Conservation (phyloP, 2,888 invertebrate species). For the Volucella inanis region DNA sequence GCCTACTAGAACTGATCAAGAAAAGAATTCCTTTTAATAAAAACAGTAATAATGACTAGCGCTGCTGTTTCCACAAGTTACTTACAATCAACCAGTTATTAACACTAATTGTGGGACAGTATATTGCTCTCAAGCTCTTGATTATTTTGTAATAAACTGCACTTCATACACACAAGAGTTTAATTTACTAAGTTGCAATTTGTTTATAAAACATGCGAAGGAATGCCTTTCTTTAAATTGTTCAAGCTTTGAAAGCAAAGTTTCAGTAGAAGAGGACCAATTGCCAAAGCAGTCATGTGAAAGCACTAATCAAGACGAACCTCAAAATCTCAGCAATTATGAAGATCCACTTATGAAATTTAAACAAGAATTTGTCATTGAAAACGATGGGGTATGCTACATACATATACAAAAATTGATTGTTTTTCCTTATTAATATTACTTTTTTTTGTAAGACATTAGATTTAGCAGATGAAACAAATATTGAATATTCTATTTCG, state of each 20-base stretch:
- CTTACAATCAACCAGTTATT: slow-evolving; percentile 2
- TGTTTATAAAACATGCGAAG: slow-evolving; percentile 43
- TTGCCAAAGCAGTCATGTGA: too few species aligned
- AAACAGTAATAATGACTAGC: slow-evolving; percentile 18
- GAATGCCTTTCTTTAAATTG: slow-evolving; percentile 3
- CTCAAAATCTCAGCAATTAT: too few species aligned
- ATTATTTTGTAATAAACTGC: slow-evolving; percentile 33
- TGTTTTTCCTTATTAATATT: too few species aligned
- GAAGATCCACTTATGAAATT: too few species aligned
- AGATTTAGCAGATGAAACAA: too few species aligned
- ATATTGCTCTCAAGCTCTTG: slow-evolving; percentile 17
- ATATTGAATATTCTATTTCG: too few species aligned
- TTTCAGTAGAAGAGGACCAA: not conserved
- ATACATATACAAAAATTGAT: too few species aligned
- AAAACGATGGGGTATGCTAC: too few species aligned
- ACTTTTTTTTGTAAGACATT: too few species aligned
- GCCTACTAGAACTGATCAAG: too few species aligned
- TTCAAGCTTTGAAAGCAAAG: not conserved
- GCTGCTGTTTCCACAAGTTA: not conserved
- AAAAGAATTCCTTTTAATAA: not conserved
- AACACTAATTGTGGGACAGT: slow-evolving; percentile 24
- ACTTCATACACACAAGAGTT: slow-evolving; percentile 16
- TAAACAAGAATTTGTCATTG: too few species aligned
- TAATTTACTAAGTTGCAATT: slow-evolving; percentile 36
- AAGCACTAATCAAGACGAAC: too few species aligned